Evolutionary conservation across 92 coral and sea anemone species (phyloP), one percentile per base, ranked within the genome.

Genomic region (Palythoa caribaeorum): DNA sequence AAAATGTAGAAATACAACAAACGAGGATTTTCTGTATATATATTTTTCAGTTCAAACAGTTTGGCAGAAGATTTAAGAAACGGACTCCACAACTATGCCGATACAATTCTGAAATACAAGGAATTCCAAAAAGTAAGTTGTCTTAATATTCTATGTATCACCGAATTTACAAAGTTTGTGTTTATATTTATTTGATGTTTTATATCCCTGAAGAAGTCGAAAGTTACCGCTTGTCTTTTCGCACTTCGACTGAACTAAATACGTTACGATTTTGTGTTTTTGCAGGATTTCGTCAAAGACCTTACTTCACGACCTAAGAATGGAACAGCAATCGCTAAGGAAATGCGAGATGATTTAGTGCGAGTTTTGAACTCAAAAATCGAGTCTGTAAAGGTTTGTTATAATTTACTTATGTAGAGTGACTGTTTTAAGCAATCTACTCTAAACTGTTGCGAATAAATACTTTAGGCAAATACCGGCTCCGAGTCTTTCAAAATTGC

Each of bases 341-440:
- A 80, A 52, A 93, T 93, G 98, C 92, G 84, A 71, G 11, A 17
- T 15, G 60, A 78, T 54, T 91, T 95, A 5, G 88, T 89, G 57
- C 38, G 11, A 36, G 87, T 92, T 48, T 87, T 95, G 91, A 70
- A 53, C 81, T 88, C 83, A 76, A 95, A 93, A 85, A 91, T 93
- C 73, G 85, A 93, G 28, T 91, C 98, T 12, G 88, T 95, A 53
- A 84, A 89, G 98, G 98, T 95, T 68, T 57, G 90, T 90, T 40
- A 60, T 65, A 37, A 37, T 81, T 81, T 47, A 66, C 17, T 65
- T 81, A 47, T 81, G 54, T 81, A 66, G 86, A 81, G 86, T 81
- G 86, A 81, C 86, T 81, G 76, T 66, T 80, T 80, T 28, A 66
- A 59, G 70, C 85, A 76, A 47, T 50, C 54, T 68, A 73, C 73